A percentile compares a stretch with the other conserved stretches of the same genome.
These are phyloP conservation scores for Dendrocincla tyrannina DNA, from an alignment of 2,797 vertebrate species.

Conservation along the genomic window DNA sequence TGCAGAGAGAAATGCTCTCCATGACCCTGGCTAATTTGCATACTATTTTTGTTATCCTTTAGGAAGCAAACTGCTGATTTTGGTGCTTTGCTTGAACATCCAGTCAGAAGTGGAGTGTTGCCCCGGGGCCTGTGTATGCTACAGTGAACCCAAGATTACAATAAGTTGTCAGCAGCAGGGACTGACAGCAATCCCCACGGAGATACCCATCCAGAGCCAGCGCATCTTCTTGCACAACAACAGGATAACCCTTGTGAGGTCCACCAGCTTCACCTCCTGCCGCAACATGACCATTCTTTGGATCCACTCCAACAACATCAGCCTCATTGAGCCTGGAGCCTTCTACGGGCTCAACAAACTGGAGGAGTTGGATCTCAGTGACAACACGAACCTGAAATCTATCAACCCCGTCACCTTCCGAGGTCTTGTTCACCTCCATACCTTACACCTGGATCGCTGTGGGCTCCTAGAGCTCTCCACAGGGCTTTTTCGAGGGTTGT, in stretches of 20 bases:
- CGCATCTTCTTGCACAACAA: constrained; percentile 97
- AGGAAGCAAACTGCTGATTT: constrained; percentile 91
- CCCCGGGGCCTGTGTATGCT: constrained; percentile 94
- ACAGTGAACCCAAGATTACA: constrained; percentile 92
- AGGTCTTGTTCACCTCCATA: constrained; percentile 91
- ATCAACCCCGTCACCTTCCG: constrained; percentile 90
- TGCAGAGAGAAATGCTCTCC: background rate
- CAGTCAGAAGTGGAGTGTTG: constrained; percentile 85
- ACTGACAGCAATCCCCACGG: constrained; percentile 87
- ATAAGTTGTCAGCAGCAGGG: constrained; percentile 97
- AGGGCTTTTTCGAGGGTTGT: constrained; percentile 90
- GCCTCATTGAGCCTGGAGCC: constrained; percentile 89
- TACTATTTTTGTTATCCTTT: constrained; percentile 44
- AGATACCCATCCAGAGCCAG: constrained; percentile 93
- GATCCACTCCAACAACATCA: constrained; percentile 97
- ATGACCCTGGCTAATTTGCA: constrained; percentile 28
- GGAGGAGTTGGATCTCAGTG: constrained; percentile 95
- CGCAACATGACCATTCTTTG: constrained; percentile 95
- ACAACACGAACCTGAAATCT: constrained; percentile 90
- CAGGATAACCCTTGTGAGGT: constrained; percentile 87
- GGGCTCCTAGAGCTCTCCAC: constrained; percentile 91
- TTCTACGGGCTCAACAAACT: constrained; percentile 90
- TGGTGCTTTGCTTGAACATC: constrained; percentile 91
- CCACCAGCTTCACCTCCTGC: constrained; percentile 92
- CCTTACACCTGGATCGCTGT: constrained; percentile 93